Base-by-base conservation (phyloP, 2,113 vertebrate species). In the Notothenia coriiceps region DNA sequence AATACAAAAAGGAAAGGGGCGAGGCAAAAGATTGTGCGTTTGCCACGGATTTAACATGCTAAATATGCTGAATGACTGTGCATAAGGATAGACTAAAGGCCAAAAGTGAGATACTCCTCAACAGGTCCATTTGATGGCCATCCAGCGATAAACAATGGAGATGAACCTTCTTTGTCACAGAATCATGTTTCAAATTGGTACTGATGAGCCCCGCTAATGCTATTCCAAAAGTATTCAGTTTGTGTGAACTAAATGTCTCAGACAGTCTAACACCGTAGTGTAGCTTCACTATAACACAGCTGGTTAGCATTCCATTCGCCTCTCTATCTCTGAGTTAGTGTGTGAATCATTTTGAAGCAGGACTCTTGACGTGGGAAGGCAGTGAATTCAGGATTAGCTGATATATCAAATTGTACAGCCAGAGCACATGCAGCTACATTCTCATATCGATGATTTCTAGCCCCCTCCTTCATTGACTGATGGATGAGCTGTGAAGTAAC, bases 401-500 rank as follows among this genome's bases (percentile, higher is more conserved):
- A 91, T 81, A 65, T 91, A 88, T 92, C 80, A 80, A 81, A 80
- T 80, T 70, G 74, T 77, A 81, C 76, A 70, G 57, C 25, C 59
- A 10, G 50, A 70, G 54, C 73, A 49, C 79, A 83, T 74, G 70
- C 49, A 73, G 44, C 70, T 65, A 51, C 52, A 29, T 70, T 74
- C 57, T 81, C 71, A 70, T 78, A 81, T 69, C 79, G 52, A 88
- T 77, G 74, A 69, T 69, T 33, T 78, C 69, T 56, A 79, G 18
- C 60, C 25, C 35, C 44, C 9, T 51, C 67, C 68, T 50, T 83
- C 75, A 67, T 44, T 71, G 64, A 83, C 90, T 63, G 66, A 79
- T 54, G 35, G 40, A 20, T 90, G 79, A 94, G 92, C 91, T 91
- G 82, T 70, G n/a, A 52, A 57, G 83, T 85, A 91, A 86, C 85